Base-by-base conservation (phyloP, 2,888 invertebrate species). In the Smittia aterrima region DNA sequence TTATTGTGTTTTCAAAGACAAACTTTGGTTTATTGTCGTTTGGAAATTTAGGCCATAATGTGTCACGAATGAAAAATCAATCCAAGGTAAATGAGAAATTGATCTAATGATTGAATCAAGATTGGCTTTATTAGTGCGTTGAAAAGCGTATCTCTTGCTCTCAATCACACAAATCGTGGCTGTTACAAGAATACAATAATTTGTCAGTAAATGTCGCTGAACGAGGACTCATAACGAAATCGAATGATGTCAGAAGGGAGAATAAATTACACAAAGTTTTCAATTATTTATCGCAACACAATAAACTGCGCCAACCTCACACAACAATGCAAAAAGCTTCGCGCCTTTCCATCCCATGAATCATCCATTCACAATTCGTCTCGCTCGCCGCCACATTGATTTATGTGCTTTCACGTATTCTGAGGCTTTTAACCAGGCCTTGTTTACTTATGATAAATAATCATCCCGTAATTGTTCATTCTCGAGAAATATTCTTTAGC, bases 101-200 rank as follows among this genome's bases (percentile, higher is more conserved):
- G 47, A 16, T n/a, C 47, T 47, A 2, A 11, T 47, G 13, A 47
- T 47, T 32, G 32, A 47, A n/a, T 6, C 2, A 16, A 47, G n/a
- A 47, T 47, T 47, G 16, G 11, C 13, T 47, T n/a, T 2, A 58
- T 58, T 58, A 22, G 20, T 20, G 6, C 7, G 9, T 22, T 22
- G 58, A 58, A 13, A 18, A 7, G 9, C 58, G 18, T 58, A 58
- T 58, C 58, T 7, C 18, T 2, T 2, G 22, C 9, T 13, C 66
- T 66, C 18, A 27, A 66, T 66, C 66, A 16, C 13, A 24, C 66
- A n/a, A n/a, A n/a, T n/a, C n/a, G n/a, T n/a, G n/a, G n/a, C n/a
- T n/a, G n/a, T n/a, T n/a, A n/a, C n/a, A n/a, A n/a, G n/a, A 3
- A 4, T 25, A 20, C 66, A 22, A 2, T 27, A 66, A 66, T 66